Base-by-base conservation (phyloP, 2,113 vertebrate genomes). In the Pollachius pollachius region DNA sequence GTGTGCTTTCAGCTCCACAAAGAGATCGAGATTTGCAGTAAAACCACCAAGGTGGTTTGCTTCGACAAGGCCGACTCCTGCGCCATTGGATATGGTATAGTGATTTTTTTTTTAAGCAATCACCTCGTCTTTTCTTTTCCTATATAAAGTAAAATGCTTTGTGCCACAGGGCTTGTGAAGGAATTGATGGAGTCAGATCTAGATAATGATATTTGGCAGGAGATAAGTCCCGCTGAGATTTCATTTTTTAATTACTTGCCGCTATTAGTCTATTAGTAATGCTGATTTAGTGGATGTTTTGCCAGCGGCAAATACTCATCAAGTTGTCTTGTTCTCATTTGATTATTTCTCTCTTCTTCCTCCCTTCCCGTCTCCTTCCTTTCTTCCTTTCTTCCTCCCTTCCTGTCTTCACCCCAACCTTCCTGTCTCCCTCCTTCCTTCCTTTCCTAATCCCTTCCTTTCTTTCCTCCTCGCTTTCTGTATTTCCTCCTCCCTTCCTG, bases 21-120 rank as follows among this genome's bases (percentile, higher is more conserved):
- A 90, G 97, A 98, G 90, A 96, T 98, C 62, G 95, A 98, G 90
- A 93, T 99, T 82, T 96, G 95, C 84, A 89, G 94, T 75, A 98
- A 95, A 90, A 88, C 89, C 23, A 95, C 92, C 65, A 94, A 92
- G 83, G 88, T 92, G 83, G 91, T 98, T 83, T 91, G 92, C 64
- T 94, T 98, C 70, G 94, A 96, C 89, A 95, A 94, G 86, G 91
- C 91, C 1, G 94, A 97, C 74, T 84, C 86, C 27, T 88, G 84
- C 56, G 81, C 91, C 58, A 89, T 95, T 23, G 95, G 93, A 88
- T 97, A 96, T 0, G 97, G 97, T 99, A 93, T 68, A 93, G 80
- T 52, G 0, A 17, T 27, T 63, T 75, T 57, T 63, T 27, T 63
- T 75, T 57, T 63, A 59, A 0, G 15, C 23, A 71, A 16, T 67